These are phyloP conservation scores for Frankliniella intonsa DNA, from an alignment of 2,888 invertebrate species.

Conservation along the genomic window DNA sequence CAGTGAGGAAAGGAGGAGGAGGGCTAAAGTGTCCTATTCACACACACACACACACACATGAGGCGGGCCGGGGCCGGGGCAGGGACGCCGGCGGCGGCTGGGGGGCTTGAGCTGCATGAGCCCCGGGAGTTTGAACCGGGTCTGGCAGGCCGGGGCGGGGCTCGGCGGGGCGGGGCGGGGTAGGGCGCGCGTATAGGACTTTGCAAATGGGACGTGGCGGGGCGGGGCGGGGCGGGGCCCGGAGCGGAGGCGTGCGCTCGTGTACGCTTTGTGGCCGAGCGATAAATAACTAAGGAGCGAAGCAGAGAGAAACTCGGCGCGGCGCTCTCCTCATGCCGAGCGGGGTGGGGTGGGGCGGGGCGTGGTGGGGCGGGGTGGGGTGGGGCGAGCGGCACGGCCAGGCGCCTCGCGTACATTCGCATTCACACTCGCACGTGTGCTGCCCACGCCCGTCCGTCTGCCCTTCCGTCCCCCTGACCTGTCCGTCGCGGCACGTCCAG, in stretches of 20 bases:
- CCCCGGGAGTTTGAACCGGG: background rate
- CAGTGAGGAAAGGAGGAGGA: background rate
- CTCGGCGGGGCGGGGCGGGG: no score
- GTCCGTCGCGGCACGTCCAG: no score
- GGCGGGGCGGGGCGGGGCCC: no score
- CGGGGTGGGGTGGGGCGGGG: no score
- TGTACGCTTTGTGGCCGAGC: background rate
- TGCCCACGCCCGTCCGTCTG: no score
- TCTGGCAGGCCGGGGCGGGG: background rate
- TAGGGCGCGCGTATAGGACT: no score
- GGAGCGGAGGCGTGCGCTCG: no score
- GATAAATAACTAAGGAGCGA: slow-evolving; percentile 9
- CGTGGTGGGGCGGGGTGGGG: no score
- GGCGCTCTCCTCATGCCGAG: background rate
- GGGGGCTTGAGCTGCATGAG: background rate
- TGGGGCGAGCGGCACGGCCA: no score
- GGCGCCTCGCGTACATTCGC: background rate
- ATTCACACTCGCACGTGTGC: background rate
- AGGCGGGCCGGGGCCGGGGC: background rate
- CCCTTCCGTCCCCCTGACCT: no score
- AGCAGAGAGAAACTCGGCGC: background rate
- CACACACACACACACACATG: no score
- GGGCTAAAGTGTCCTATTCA: background rate
- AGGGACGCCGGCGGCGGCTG: background rate
- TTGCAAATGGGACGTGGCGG: no score